Percentiles rank a stretch among this genome's conserved stretches.
These are phyloP conservation scores for Sesamia inferens DNA, from an alignment of 2,888 invertebrate genomes.

Conservation along the genomic window DNA sequence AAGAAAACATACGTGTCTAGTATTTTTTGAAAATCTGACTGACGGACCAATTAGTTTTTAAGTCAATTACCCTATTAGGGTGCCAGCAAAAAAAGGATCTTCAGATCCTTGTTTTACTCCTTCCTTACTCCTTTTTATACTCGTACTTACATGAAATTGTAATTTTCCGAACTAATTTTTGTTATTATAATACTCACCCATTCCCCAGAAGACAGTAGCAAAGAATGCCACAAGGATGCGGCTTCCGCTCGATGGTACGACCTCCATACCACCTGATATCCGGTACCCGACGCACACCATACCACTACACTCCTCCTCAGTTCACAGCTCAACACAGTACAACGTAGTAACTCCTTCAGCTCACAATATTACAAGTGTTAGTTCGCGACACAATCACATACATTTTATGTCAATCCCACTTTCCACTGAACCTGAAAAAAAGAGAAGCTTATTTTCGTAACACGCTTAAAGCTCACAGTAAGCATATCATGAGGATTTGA, in stretches of 20 bases:
- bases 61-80: too few species aligned
- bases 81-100: too few species aligned
- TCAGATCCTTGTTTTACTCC: too few species aligned
- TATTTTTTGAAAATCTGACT: too few species aligned
- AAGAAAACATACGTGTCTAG: too few species aligned
- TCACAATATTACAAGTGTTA: constrained; percentile 68
- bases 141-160: too few species aligned
- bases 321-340: constrained; percentile 54
- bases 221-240: constrained; percentile 87
- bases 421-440: constrained; percentile 74
- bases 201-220: constrained; percentile 86
- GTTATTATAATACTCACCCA: constrained; percentile 77
- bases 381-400: constrained; percentile 78
- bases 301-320: constrained; percentile 51
- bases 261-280: constrained; percentile 83
- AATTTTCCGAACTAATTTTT: too few species aligned
- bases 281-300: constrained; percentile 67
- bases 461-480: constrained; percentile 38
- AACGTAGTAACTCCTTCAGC: constrained; percentile 48
- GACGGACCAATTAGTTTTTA: too few species aligned
- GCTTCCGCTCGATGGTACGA: constrained; percentile 80
- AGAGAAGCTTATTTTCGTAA: constrained; percentile 45
- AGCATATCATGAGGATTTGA: constrained; percentile 43
- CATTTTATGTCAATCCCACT: constrained; percentile 71
- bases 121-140: too few species aligned